Evolutionary conservation across 1,140 invertebrate species (phyloP).

Genomic region (Yoshiicerus persimilis): DNA sequence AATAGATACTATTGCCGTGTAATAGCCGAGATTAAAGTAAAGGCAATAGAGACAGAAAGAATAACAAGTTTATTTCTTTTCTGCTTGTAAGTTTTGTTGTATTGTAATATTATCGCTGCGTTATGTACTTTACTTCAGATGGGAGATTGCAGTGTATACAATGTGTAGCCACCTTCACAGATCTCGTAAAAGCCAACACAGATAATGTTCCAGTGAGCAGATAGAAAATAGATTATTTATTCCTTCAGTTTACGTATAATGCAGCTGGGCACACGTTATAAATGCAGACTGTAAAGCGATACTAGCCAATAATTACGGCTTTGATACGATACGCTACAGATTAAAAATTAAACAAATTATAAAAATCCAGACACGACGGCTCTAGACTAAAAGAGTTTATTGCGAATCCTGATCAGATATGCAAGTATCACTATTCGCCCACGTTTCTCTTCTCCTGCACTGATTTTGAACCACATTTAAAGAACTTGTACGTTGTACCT

Average conservation of each 20-base stretch:
- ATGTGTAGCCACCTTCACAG: not conserved
- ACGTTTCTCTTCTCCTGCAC: not conserved
- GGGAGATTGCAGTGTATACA: not conserved
- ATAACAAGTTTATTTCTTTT: not conserved
- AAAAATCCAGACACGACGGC: not conserved
- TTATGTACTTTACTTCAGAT: not conserved
- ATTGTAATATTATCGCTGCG: not conserved
- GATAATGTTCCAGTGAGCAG: conserved; percentile 6
- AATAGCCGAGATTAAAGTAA: not conserved
- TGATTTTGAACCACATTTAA: not conserved
- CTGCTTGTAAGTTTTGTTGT: not conserved
- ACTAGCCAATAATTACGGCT: not conserved
- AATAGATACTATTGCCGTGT: not conserved
- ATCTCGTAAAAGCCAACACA: not conserved
- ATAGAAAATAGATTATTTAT: not conserved
- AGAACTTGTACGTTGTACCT: too few relatives aligned
- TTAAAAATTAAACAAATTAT: not conserved
- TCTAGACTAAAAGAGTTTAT: not conserved
- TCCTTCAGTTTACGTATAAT: not conserved
- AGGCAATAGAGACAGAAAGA: not conserved
- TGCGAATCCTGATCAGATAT: not conserved
- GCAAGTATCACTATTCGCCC: not conserved
- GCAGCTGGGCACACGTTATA: not conserved
- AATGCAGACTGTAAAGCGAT: not conserved
- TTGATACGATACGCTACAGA: not conserved